Conservation (phyloP, 2,888 invertebrate genomes). For the Hypselothyrea guttata region DNA sequence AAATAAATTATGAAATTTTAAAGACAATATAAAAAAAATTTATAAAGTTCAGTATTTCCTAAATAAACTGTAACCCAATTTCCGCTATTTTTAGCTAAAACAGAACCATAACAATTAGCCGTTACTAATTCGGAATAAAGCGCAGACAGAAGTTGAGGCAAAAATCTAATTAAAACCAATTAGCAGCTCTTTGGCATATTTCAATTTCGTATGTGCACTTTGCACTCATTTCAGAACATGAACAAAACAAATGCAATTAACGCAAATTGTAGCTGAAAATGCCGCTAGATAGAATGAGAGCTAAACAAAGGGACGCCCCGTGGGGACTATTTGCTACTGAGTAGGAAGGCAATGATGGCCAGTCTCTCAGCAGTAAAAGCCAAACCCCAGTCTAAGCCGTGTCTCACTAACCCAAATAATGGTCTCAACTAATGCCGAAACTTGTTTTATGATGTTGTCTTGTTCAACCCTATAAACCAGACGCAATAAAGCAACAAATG, state of each 20-base stretch:
- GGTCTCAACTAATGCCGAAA: constrained; percentile 57
- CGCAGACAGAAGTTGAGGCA: constrained; percentile 10
- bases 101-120: constrained; percentile 12
- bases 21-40: no score
- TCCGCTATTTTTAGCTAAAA: no score
- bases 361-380: constrained; percentile 8
- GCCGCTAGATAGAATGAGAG: constrained; percentile 32
- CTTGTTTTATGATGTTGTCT: constrained; percentile 62
- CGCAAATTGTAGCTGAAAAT: constrained; percentile 35
- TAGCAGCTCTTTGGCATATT: constrained; percentile 43
- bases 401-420: constrained; percentile 70
- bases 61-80: no score
- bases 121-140: constrained; percentile 22
- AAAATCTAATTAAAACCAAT: constrained; percentile 64
- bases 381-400: constrained; percentile 18
- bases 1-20: no score
- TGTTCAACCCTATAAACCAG: constrained; percentile 59
- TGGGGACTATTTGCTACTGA: background rate
- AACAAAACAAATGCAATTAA: constrained; percentile 52
- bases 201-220: constrained; percentile 55
- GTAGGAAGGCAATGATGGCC: constrained; percentile 27
- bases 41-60: no score
- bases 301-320: constrained; percentile 15
- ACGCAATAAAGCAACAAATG: constrained; percentile 36
- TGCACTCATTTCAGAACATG: constrained; percentile 47